A percentile compares a stretch with the other conserved stretches of the same genome.
Evolutionary conservation across 2,113 vertebrate species (phyloP).

Genomic region (Triplophysa rosa): DNA sequence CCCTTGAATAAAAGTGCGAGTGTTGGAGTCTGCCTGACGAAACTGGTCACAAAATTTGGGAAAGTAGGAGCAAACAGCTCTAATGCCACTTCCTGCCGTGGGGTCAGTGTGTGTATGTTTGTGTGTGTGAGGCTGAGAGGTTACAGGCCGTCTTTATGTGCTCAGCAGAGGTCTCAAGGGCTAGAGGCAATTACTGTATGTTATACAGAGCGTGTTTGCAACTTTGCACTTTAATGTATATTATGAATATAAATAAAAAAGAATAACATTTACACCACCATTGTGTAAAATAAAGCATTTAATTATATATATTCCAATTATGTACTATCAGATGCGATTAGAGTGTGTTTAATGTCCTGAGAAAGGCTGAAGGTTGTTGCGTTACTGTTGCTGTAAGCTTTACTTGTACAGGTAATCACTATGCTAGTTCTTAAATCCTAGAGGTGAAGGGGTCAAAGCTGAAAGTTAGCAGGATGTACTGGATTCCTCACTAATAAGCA

Average conservation of each 20-base stretch:
- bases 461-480: constrained; percentile 37
- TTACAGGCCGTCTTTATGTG: constrained; percentile 60
- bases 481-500: constrained; percentile 22
- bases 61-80: constrained; percentile 52
- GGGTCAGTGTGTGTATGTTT: constrained; percentile 38
- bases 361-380: background rate
- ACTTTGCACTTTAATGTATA: background rate
- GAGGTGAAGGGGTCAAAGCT: background rate
- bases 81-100: constrained; percentile 47
- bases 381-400: constrained; percentile 2
- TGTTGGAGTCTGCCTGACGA: constrained; percentile 49
- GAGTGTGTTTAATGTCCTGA: background rate
- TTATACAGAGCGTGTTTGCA: constrained; percentile 38
- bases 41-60: constrained; percentile 53
- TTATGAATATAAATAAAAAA: background rate
- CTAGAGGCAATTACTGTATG: constrained; percentile 53
- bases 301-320: too few species aligned
- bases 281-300: too few species aligned
- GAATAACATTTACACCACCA: background rate
- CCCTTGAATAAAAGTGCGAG: constrained; percentile 50
- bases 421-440: constrained; percentile 29
- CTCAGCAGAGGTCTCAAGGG: constrained; percentile 47
- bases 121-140: constrained; percentile 41
- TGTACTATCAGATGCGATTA: too few species aligned
- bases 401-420: background rate